Conservation (phyloP, 2,888 invertebrate species). For the Asteroscopus sphinx region DNA sequence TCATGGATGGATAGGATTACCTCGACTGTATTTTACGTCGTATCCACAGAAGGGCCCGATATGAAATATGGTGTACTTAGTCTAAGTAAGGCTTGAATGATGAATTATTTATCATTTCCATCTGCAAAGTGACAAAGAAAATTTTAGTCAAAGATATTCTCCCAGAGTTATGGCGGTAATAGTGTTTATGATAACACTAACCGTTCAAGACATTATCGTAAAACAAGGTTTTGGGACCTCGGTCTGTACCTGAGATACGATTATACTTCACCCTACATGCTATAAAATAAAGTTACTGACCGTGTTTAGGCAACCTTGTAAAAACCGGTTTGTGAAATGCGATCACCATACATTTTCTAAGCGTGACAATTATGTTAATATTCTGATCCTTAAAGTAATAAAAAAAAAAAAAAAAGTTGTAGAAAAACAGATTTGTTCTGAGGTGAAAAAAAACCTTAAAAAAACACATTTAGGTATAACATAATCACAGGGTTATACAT, state of each 20-base stretch:
- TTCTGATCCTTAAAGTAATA: no score
- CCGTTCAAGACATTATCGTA: constrained; percentile 55
- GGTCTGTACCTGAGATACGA: constrained; percentile 47
- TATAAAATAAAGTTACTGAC: no score
- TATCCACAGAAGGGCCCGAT: constrained; percentile 83
- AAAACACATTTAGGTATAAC: no score
- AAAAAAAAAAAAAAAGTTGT: no score
- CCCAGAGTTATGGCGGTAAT: constrained; percentile 63
- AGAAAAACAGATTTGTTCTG: no score
- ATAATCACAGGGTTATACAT: no score
- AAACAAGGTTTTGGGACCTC: constrained; percentile 50
- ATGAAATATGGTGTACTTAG: constrained; percentile 88
- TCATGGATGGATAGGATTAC: constrained; percentile 88
- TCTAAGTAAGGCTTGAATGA: constrained; percentile 85
- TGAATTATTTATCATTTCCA: constrained; percentile 87
- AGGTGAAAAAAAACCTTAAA: no score
- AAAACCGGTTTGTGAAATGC: no score
- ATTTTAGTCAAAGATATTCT: constrained; percentile 68
- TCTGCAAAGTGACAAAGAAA: constrained; percentile 75
- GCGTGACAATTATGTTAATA: no score
- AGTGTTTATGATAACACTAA: constrained; percentile 61
- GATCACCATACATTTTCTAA: no score
- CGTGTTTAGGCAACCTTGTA: no score
- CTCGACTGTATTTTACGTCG: constrained; percentile 86
- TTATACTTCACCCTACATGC: constrained; percentile 33